Base-by-base conservation (phyloP, 2,113 vertebrate genomes). In the Phalacrocorax brasilianus region DNA sequence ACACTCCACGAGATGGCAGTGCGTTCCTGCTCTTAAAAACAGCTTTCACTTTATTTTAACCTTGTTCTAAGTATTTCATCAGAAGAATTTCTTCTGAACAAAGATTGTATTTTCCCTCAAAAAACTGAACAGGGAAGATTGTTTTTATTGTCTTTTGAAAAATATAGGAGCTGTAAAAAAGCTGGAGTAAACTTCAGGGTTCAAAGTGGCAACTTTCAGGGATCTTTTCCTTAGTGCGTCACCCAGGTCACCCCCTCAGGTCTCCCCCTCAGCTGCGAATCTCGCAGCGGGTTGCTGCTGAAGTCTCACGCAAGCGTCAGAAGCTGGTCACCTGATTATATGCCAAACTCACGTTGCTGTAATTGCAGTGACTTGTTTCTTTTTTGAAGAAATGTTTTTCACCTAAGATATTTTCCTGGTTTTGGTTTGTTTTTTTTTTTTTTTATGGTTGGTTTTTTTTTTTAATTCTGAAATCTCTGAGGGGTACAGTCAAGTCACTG, bases 1-100 rank as follows among this genome's bases (percentile, higher is more conserved):
- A 55, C 2, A 2, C 42, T 94, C 98, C 98, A 97, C 98, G 91
- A 98, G 98, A 97, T 98, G 98, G 98, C 98, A 98, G 79, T 98
- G 97, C 95, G 8, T 17, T 45, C 97, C 97, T 89, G 88, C 95
- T 61, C 82, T 98, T 97, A 30, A 3, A 63, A 89, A 61, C 93
- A 16, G 88, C 85, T 14, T 7, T 89, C 11, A 26, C 82, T 90
- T 68, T 3, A 5, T 3, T 65, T 81, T 59, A 86, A 91, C 86
- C 91, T 97, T 95, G 92, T 73, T 91, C 75, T 17, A 7, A 94
- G 89, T 63, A 56, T 95, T 97, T 91, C 85, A 92, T 97, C 95
- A 93, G 76, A 77, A 89, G 85, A 85, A 85, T 91, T 94, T 95
- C 94, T 97, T 96, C 92, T 40, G 63, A 95, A 44, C 79, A 74